Conservation (phyloP, 2,888 invertebrate species). For the Lasioglossum marginatum region DNA sequence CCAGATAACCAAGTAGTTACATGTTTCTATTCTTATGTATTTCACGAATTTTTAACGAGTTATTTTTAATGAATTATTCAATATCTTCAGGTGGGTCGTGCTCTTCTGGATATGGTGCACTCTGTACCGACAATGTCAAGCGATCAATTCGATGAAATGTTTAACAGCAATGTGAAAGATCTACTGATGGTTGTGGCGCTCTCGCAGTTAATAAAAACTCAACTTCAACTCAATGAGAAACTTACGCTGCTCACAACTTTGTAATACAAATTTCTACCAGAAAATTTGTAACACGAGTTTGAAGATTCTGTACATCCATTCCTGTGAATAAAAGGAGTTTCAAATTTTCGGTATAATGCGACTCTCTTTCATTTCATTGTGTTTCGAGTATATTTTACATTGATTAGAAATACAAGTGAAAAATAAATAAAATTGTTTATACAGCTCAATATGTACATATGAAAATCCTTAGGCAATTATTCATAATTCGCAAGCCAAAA, state of each 20-base stretch:
- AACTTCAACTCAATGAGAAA: conserved; percentile 98
- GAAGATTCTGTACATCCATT: conserved; percentile 25
- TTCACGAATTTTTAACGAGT: background rate
- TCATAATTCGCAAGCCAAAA: conserved; percentile 35
- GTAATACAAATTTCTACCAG: conserved; percentile 77
- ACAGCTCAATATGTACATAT: conserved; percentile 35
- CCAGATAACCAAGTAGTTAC: conserved; percentile 89
- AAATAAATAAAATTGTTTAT: conserved; percentile 27
- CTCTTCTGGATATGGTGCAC: conserved; percentile 95
- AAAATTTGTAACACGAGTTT: conserved; percentile 15
- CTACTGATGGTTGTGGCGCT: conserved; percentile 98
- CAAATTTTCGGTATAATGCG: conserved; percentile 19
- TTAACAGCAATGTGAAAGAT: conserved; percentile 98
- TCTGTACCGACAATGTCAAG: conserved; percentile 95
- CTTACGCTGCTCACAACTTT: conserved; percentile 93
- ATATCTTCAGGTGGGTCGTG: conserved; percentile 89
- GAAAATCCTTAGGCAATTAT: conserved; percentile 19
- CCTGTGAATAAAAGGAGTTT: conserved; percentile 39
- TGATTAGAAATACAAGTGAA: background rate
- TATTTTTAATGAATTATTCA: conserved; percentile 22
- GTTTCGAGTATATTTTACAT: background rate
- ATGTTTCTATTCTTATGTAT: background rate
- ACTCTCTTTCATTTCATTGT: background rate
- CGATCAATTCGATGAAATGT: conserved; percentile 97
- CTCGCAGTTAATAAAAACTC: conserved; percentile 97